Conservation (phyloP, 2,888 invertebrate genomes). For the Empis stercorea region DNA sequence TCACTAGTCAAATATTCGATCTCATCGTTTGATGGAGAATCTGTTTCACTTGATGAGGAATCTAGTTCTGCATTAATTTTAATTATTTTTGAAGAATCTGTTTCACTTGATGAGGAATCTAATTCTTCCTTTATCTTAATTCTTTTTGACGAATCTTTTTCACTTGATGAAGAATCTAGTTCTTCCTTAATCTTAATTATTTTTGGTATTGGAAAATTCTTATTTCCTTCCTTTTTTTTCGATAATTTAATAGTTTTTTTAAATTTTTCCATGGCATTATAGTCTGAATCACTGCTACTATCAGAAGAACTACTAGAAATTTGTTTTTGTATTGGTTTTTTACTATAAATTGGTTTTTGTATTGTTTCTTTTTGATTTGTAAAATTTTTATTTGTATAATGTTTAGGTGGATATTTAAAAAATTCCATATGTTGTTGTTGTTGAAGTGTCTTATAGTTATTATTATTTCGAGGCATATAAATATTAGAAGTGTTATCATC, state of each 20-base stretch:
- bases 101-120: background rate
- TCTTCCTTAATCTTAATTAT: constrained; percentile 5
- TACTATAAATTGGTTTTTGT: background rate
- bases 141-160: no score
- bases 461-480: background rate
- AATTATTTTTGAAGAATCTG: constrained; percentile 4
- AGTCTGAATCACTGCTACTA: no score
- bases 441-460: background rate
- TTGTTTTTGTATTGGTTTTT: constrained; percentile 4
- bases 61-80: constrained; percentile 6
- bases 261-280: no score
- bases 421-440: no score
- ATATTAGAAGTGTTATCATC: no score
- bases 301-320: no score
- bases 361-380: constrained; percentile 12
- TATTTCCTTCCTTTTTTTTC: background rate
- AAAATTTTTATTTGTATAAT: constrained; percentile 7
- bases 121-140: constrained; percentile 5
- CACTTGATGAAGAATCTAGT: constrained; percentile 1
- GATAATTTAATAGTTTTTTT: background rate
- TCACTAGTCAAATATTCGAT: background rate
- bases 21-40: background rate
- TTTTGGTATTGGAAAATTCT: constrained; percentile 7
- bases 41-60: background rate
- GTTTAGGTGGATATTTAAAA: background rate